phyloP scores from a whole-genome alignment of 1,140 invertebrate genomes.

The Mylabris phalerata region DNA sequence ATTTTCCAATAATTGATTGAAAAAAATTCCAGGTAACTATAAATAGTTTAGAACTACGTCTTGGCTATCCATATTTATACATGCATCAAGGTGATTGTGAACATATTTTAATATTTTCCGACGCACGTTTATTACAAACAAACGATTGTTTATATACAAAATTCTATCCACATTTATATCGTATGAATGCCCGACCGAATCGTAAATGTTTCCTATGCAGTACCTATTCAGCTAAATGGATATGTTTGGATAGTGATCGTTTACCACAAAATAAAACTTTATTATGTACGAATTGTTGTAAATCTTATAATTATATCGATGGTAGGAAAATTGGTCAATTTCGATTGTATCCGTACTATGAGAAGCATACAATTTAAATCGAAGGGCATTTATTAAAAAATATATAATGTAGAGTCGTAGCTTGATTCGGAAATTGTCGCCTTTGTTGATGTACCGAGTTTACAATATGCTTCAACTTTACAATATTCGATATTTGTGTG shows the following conservation, averaged over 20 bases:
- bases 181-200: conserved; percentile 37
- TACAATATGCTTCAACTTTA: too few relatives aligned
- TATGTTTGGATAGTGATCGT: conserved; percentile 49
- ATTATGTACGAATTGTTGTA: conserved; percentile 59
- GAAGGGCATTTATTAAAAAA: not conserved
- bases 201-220: conserved; percentile 51
- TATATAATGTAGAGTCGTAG: too few relatives aligned
- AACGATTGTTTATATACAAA: conserved; percentile 43
- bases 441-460: too few relatives aligned
- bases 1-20: too few relatives aligned
- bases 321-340: conserved; percentile 52
- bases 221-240: conserved; percentile 48
- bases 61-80: conserved; percentile 62
- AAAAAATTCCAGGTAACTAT: conserved; percentile 39
- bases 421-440: too few relatives aligned
- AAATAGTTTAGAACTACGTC: conserved; percentile 49
- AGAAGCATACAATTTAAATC: conserved; percentile 3
- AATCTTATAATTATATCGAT: conserved; percentile 56
- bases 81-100: conserved; percentile 85
- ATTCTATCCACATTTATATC: conserved; percentile 49
- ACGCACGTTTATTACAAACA: conserved; percentile 52
- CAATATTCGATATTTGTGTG: too few relatives aligned
- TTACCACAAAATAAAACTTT: conserved; percentile 60
- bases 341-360: conserved; percentile 46
- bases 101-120: conserved; percentile 72